Evolutionary conservation across 1,140 invertebrate species (phyloP), one percentile per base, ranked within the genome.

Genomic region (honey bee (Apis mellifera)): DNA sequence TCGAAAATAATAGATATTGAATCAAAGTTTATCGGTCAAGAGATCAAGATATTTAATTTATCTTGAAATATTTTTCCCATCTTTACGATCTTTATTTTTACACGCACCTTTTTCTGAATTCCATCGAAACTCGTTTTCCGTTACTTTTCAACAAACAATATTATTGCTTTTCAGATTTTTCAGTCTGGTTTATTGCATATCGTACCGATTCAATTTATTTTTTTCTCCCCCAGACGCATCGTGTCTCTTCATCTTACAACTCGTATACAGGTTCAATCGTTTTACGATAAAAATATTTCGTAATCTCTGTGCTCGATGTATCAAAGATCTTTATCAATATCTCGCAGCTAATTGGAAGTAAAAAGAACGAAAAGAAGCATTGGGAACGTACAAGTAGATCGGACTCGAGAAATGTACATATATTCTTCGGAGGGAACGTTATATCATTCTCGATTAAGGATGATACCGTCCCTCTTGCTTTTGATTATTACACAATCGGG

Each of bases 401-500:
- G 50, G 32, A 42, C 32, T 42, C 19, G 5, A 64, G 60, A 62
- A 42, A 42, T 42, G 32, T 42, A 42, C 32, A 42, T 23, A n/a
- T 82, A 26, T 60, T 76, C 79, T 42, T 76, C 48, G 21, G 50
- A 48, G 55, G 66, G 48, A 64, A 32, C 50, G 74, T 64, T 59
- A 70, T 77, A 60, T 70, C 74, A 64, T 78, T 9, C 66, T 71
- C 52, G 81, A 64, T 50, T 13, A 52, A 76, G 54, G 42, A 76
- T 60, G 72, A 82, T 82, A 60, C 19, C 21, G 62, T 23, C 55
- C 72, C 54, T 82, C 64, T 59, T 48, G 55, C 64, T 23, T 69
- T 76, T 76, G 79, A 78, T 82, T 78, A 78, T 82, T 77, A 77
- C 74, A 82, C 81, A 82, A 82, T 82, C 74, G 48, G 17, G 15